Base-by-base conservation (phyloP, 2,113 vertebrate species). In the Damaliscus lunatus region DNA sequence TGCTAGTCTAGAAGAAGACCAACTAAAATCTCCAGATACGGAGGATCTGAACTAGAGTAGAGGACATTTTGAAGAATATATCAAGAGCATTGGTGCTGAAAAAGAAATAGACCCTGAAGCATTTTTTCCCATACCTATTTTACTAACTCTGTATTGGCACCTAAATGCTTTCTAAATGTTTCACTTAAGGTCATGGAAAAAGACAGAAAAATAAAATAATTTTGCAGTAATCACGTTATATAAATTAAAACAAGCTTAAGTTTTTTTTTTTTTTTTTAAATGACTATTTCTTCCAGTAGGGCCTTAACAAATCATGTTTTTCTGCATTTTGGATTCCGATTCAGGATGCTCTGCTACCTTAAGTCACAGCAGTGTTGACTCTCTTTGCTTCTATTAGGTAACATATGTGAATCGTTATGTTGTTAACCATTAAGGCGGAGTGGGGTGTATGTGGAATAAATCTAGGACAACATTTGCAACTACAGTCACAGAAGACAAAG, bases 221-320 rank as follows among this genome's bases (percentile, higher is more conserved):
- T 95, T 96, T 93, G 36, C n/a, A 84, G 29, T 88, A 80, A 97
- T 87, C 31, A 59, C 0, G 33, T 36, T 83, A 46, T 25, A 89
- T 60, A 95, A 96, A 94, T 71, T 89, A 96, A 97, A 93, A 25
- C 62, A 31, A 64, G 53, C 17, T 46, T 12, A 84, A 84, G 27
- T 57, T 83, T 87, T 57, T 16, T 8, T n/a, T 67, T 21, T 40
- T 74, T 74, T 43, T 43, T 0, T n/a, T n/a, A n/a, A 62, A 88
- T 92, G 85, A 46, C 36, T 90, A 52, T 90, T 95, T 91, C 62
- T 59, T 88, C 90, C 50, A n/a, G 40, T 3, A 16, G 71, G 27
- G 82, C 33, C 53, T 93, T 85, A 80, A 62, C 17, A 80, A 67
- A 85, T 53, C 6, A 48, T 43, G 14, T 31, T 74, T 81, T n/a